These are phyloP conservation scores for Poeciliopsis prolifica DNA, from an alignment of 2,113 vertebrate species.

Conservation along the genomic window DNA sequence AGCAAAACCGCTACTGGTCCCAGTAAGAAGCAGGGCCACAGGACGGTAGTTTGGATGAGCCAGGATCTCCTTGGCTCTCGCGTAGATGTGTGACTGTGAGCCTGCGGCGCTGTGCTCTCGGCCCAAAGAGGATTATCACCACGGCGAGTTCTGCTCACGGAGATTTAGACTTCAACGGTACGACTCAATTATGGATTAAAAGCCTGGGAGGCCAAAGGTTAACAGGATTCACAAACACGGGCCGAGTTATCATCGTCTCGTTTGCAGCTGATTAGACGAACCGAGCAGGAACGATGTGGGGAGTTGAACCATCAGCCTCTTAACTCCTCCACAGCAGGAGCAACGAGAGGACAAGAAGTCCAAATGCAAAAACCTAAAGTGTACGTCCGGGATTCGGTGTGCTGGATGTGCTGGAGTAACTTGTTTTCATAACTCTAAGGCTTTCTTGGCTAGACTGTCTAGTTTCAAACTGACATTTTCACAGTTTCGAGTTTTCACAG, in stretches of 20 bases:
- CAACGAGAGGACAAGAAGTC: not conserved
- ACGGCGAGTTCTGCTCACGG: conserved; percentile 56
- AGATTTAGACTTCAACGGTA: conserved; percentile 72
- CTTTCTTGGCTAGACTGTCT: too few species aligned
- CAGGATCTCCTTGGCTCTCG: conserved; percentile 20
- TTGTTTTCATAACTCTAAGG: too few species aligned
- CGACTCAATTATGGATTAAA: conserved; percentile 78
- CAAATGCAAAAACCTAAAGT: not conserved
- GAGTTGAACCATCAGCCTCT: not conserved
- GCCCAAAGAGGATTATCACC: conserved; percentile 75
- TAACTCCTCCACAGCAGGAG: not conserved
- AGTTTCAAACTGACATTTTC: too few species aligned
- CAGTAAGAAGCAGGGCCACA: conserved; percentile 40
- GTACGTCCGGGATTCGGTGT: too few species aligned
- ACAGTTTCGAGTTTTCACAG: too few species aligned
- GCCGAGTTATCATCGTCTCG: conserved; percentile 35
- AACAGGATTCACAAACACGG: conserved; percentile 61
- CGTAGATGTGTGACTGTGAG: conserved; percentile 9
- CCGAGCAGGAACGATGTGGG: conserved; percentile 10
- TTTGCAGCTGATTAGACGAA: conserved; percentile 29
- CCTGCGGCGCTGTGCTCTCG: conserved; percentile 13
- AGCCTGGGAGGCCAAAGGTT: conserved; percentile 63
- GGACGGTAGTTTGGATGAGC: conserved; percentile 25
- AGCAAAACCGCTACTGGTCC: not conserved
- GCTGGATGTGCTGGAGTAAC: too few species aligned